Evolutionary conservation across 2,797 vertebrate genomes (phyloP).

Genomic region (Nannoperca obscura): DNA sequence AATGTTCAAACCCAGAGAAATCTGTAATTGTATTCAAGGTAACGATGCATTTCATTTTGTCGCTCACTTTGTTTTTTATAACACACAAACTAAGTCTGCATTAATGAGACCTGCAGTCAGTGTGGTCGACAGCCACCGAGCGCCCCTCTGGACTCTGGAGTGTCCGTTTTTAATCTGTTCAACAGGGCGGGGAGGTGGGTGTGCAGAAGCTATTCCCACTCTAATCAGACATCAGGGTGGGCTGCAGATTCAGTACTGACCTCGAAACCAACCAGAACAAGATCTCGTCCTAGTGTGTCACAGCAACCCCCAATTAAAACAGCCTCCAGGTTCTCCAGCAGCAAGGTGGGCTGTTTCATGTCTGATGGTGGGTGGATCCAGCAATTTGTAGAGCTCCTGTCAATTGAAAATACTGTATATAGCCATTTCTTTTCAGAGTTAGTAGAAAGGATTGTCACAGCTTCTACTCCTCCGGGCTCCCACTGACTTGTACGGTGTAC

Average conservation of each 20-base stretch:
- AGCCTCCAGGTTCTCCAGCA: slow-evolving; percentile 23
- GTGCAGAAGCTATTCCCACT: slow-evolving; percentile 32
- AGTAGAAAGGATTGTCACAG: neutral
- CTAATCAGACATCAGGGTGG: slow-evolving; percentile 44
- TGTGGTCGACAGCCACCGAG: slow-evolving; percentile 13
- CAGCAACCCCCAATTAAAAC: slow-evolving; percentile 58
- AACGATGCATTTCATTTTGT: too few species aligned
- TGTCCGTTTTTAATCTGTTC: slow-evolving; percentile 39
- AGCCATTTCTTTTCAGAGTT: slow-evolving; percentile 28
- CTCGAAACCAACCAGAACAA: slow-evolving; percentile 49
- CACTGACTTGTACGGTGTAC: slow-evolving; percentile 9
- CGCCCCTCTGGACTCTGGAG: neutral
- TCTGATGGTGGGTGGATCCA: slow-evolving; percentile 28
- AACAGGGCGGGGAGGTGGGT: slow-evolving; percentile 15
- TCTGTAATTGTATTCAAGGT: too few species aligned
- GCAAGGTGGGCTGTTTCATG: slow-evolving; percentile 25
- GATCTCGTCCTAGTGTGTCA: slow-evolving; percentile 41
- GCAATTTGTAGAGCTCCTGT: slow-evolving; percentile 32
- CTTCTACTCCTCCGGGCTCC: slow-evolving; percentile 6
- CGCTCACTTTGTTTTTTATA: neutral
- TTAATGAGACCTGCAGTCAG: slow-evolving; percentile 13
- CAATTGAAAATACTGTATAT: slow-evolving; percentile 26
- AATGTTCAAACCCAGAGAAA: too few species aligned
- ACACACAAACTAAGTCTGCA: slow-evolving; percentile 10
- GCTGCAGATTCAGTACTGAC: slow-evolving; percentile 37